Evolutionary conservation across 2,113 vertebrate genomes (phyloP).

Genomic region (Mesocricetus auratus): DNA sequence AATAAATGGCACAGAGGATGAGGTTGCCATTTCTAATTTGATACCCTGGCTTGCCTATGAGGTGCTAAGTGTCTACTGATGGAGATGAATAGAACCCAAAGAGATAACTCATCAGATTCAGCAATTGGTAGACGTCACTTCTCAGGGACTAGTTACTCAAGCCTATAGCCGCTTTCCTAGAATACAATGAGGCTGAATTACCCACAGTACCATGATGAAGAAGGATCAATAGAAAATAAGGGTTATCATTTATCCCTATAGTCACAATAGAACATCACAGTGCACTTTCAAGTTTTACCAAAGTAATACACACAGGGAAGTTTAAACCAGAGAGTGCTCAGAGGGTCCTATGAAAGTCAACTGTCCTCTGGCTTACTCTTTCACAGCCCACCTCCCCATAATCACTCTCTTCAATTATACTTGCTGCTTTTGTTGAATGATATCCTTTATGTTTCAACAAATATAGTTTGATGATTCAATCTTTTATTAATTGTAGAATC

Average conservation of each 20-base stretch:
- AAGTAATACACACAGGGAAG: background rate
- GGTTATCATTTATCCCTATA: background rate
- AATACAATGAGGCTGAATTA: conserved; percentile 1
- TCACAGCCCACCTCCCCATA: background rate
- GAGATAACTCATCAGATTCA: background rate
- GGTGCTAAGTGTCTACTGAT: background rate
- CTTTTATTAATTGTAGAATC: background rate
- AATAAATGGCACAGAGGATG: background rate
- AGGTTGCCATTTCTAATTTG: background rate
- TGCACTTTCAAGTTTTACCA: background rate
- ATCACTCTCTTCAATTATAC: background rate
- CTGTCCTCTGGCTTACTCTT: background rate
- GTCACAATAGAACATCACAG: background rate
- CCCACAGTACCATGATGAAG: background rate
- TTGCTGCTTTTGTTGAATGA: background rate
- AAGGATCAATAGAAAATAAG: background rate
- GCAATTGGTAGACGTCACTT: background rate
- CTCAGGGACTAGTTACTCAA: background rate
- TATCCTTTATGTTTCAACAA: background rate
- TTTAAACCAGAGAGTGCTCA: background rate
- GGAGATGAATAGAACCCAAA: background rate
- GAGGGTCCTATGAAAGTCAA: background rate
- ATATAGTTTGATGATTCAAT: background rate
- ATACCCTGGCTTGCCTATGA: background rate
- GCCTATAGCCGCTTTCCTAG: background rate